phyloP scores from a whole-genome alignment of 2,888 invertebrate species.

The Drosophila incognita region DNA sequence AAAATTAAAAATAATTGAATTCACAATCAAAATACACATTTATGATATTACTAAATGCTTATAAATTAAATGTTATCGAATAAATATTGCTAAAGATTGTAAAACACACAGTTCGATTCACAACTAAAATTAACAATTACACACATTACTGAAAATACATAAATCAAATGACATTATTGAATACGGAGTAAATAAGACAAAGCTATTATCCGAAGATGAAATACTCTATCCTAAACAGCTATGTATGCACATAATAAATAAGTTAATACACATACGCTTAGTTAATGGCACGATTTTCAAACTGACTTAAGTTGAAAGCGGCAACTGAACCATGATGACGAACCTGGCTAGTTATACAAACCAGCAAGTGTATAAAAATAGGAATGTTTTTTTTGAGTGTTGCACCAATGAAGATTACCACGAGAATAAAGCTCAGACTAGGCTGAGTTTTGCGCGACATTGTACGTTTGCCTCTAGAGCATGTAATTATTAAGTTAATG shows the following conservation, averaged over 20 bases:
- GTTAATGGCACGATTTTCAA: constrained; percentile 2
- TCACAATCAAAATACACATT: constrained; percentile 70
- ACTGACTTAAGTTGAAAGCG: background rate
- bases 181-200: constrained; percentile 9
- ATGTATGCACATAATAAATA: constrained; percentile 1
- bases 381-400: constrained; percentile 43
- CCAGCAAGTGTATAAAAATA: constrained; percentile 51
- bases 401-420: constrained; percentile 23
- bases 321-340: background rate
- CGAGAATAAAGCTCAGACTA: constrained; percentile 31
- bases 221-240: constrained; percentile 13
- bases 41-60: constrained; percentile 65
- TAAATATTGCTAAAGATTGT: constrained; percentile 53
- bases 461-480: constrained; percentile 42
- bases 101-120: constrained; percentile 53
- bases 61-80: constrained; percentile 54
- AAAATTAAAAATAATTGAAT: constrained; percentile 79
- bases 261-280: background rate
- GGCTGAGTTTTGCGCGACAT: constrained; percentile 35
- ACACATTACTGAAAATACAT: constrained; percentile 41
- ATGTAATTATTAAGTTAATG: constrained; percentile 6
- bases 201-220: constrained; percentile 9
- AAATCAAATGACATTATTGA: constrained; percentile 43
- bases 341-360: background rate
- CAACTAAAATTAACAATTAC: constrained; percentile 57